Base-by-base conservation (phyloP, 2,797 vertebrate species). In the Epinephelus awoara region DNA sequence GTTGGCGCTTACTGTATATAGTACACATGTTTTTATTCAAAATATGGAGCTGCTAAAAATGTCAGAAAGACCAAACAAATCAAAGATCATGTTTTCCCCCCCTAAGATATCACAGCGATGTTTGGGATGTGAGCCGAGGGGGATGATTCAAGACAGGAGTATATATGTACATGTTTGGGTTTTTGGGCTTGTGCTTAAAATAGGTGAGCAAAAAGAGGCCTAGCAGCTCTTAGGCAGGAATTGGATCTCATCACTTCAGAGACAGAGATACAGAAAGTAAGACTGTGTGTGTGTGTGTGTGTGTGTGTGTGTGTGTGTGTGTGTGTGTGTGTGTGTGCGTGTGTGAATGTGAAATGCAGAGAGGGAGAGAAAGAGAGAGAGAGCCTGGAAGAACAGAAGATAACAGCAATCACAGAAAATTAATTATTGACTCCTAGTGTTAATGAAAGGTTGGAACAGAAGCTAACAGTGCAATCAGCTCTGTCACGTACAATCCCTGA, bases 351-450 rank as follows among this genome's bases (percentile, higher is more conserved):
- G 66, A 67, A 73, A 83, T 46, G 44, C 18, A 79, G 54, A 73
- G 25, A 50, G n/a, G 29, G 70, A 38, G 40, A 3, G 57, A 21
- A n/a, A n/a, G 55, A 47, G 34, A 14, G 12, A 21, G 47, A 71
- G 29, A 34, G 64, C 54, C 70, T 83, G 73, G 76, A 77, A 86
- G 74, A 87, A 83, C 46, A 80, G 55, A 80, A 86, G 91, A 94
- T 92, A 91, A 92, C 84, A 83, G 88, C 88, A 93, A 94, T 93
- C 90, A 91, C 78, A 86, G 83, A 87, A 84, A 92, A 93, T 93
- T 83, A 91, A 94, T 91, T 88, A 91, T 87, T 90, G 91, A 89
- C 83, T 89, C 79, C 79, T 84, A 85, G 88, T 93, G 90, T 92
- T 94, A 94, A 94, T 94, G 86, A 92, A 82, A 88, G 91, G 88